Evolutionary conservation across 2,797 vertebrate genomes (phyloP), one percentile per base, ranked within the genome.

Genomic region (Nannoperca obscura): DNA sequence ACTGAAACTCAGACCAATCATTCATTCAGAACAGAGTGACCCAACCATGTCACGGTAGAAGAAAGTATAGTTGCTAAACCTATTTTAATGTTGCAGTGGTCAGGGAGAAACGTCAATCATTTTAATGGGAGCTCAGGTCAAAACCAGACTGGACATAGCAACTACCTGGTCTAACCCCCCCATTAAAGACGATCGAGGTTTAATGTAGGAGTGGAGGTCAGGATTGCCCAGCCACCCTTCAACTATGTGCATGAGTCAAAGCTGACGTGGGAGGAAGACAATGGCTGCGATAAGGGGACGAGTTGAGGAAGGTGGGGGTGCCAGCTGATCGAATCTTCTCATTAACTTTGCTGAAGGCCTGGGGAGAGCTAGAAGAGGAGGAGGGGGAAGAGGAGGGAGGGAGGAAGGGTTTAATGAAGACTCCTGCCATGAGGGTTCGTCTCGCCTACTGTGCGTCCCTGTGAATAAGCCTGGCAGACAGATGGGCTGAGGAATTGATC

Each of bases 371-470:
- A 57, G 72, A 85, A 68, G 83, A 78, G 64, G 61, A 71, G 81
- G 71, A 59, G 68, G 36, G n/a, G 78, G 40, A 60, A 71, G 71
- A 63, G 76, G 63, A 54, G 53, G 65, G n/a, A 58, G 36, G 78
- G 83, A 76, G 89, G 81, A 86, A 63, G n/a, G 77, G 76, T 93
- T 92, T 94, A 94, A 93, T 94, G 90, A 93, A 93, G 88, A 85
- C 91, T 88, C 90, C 91, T 79, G 86, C 86, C 47, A 81, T 12
- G 75, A 80, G 71, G 61, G 84, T 80, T 87, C 32, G 60, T 81
- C 87, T 84, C 58, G 67, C 88, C 81, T 50, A 86, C 67, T 71
- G 83, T 53, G 89, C 66, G 19, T 71, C 86, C 74, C 81, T 71
- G 71, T 83, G 90, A 91, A 86, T 78, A 78, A 71, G 83, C 84